Evolutionary conservation across 2,797 vertebrate genomes (phyloP).

Genomic region (Galagoides demidoff): DNA sequence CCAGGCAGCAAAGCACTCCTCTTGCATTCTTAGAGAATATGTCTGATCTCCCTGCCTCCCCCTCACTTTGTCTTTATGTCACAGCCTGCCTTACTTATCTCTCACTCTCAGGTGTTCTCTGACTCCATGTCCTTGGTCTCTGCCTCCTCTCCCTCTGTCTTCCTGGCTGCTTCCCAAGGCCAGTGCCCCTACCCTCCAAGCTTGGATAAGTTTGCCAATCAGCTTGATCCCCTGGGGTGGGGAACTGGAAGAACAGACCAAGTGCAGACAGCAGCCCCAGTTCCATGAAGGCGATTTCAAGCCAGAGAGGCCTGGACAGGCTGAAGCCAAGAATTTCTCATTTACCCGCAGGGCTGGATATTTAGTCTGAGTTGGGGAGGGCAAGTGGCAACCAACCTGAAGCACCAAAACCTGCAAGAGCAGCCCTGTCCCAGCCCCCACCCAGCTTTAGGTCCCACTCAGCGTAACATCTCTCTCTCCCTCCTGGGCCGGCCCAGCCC

Average conservation of each 20-base stretch:
- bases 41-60: background rate
- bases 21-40: background rate
- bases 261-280: constrained; percentile 70
- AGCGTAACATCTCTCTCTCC: background rate
- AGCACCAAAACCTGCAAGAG: constrained; percentile 54
- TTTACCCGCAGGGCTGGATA: constrained; percentile 75
- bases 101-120: constrained; percentile 58
- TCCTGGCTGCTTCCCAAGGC: constrained; percentile 71
- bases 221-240: constrained; percentile 63
- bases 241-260: constrained; percentile 72
- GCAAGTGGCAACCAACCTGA: constrained; percentile 77
- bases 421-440: background rate
- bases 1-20: background rate
- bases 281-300: constrained; percentile 63
- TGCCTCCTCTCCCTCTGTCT: constrained; percentile 17
- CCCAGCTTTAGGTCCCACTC: background rate
- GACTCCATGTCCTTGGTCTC: constrained; percentile 19
- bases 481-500: background rate
- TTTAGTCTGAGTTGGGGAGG: constrained; percentile 79
- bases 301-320: constrained; percentile 68
- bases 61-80: background rate
- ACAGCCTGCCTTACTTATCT: background rate
- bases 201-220: constrained; percentile 72
- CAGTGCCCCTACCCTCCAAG: constrained; percentile 68
- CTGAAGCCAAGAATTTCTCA: constrained; percentile 81